A percentile compares a stretch with the other conserved stretches of the same genome.
phyloP scores from a whole-genome alignment of 30 jellyfish, hydroid and myxozoan genomes.

The Turritopsis rubra region DNA sequence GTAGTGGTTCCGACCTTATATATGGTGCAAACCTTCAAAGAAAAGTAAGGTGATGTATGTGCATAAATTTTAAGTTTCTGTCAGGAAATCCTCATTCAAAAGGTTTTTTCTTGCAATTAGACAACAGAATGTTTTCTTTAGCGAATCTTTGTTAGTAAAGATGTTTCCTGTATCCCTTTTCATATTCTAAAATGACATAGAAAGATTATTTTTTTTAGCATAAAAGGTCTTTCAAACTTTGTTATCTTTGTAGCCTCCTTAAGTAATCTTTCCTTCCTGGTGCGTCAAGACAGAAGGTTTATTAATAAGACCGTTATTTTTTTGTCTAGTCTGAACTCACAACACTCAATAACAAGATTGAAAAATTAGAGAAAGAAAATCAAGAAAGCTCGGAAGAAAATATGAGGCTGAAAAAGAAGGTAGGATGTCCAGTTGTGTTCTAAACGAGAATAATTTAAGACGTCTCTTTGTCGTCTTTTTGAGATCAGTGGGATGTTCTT shows the following conservation, averaged over 20 bases:
- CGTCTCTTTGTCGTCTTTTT: no score
- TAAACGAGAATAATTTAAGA: no score
- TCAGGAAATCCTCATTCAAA: not conserved
- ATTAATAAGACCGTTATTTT: not conserved
- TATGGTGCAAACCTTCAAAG: no score
- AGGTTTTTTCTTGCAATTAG: not conserved
- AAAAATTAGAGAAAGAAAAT: constrained; percentile 58
- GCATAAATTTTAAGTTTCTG: not conserved
- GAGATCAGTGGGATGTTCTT: no score
- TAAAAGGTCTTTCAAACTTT: not conserved
- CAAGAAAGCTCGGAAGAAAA: constrained; percentile 35
- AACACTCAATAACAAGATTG: constrained; percentile 40
- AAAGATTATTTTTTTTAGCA: not conserved
- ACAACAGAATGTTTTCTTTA: not conserved
- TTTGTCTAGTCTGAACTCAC: constrained; percentile 63
- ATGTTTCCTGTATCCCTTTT: not conserved
- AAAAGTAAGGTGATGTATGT: not conserved
- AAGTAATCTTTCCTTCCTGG: not conserved
- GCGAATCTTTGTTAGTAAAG: not conserved
- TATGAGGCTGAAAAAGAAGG: constrained; percentile 68
- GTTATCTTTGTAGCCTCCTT: not conserved
- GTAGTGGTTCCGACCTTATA: no score
- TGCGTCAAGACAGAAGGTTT: not conserved
- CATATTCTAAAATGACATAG: not conserved
- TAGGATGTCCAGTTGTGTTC: not conserved